phyloP scores from a whole-genome alignment of 2,113 vertebrate species.

The Psammodynastes pulverulentus region DNA sequence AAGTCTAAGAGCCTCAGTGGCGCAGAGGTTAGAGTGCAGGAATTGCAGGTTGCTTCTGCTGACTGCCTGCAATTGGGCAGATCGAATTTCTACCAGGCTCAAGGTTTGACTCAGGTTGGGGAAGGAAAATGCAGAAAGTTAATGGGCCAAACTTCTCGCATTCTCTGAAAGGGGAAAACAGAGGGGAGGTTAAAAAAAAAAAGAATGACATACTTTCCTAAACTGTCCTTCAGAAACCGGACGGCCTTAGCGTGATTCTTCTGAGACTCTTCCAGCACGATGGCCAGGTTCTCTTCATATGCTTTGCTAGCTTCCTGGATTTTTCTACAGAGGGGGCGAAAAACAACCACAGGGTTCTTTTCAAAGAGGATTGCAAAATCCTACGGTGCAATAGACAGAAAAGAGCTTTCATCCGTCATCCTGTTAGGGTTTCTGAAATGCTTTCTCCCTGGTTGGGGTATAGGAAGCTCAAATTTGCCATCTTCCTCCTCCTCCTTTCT shows the following conservation, averaged over 20 bases:
- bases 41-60: no score
- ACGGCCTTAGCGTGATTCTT: constrained; percentile 68
- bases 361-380: not conserved
- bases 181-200: not conserved
- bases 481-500: not conserved
- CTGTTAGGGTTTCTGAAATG: not conserved
- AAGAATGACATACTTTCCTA: constrained; percentile 71
- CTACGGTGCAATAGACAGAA: not conserved
- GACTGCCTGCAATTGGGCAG: no score
- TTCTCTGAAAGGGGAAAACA: not conserved
- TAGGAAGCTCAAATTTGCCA: not conserved
- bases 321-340: constrained; percentile 63
- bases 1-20: no score
- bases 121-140: not conserved
- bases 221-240: constrained; percentile 77
- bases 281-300: constrained; percentile 60
- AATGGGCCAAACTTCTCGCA: not conserved
- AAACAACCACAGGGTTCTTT: constrained; percentile 31
- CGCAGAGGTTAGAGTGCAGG: no score
- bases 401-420: not conserved
- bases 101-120: no score
- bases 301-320: constrained; percentile 53
- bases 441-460: not conserved
- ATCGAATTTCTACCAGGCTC: no score
- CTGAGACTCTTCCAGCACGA: constrained; percentile 64